A percentile compares a stretch with the other conserved stretches of the same genome.
These are phyloP conservation scores for Phaonia tiefii DNA, from an alignment of 2,888 invertebrate genomes.

Conservation along the genomic window DNA sequence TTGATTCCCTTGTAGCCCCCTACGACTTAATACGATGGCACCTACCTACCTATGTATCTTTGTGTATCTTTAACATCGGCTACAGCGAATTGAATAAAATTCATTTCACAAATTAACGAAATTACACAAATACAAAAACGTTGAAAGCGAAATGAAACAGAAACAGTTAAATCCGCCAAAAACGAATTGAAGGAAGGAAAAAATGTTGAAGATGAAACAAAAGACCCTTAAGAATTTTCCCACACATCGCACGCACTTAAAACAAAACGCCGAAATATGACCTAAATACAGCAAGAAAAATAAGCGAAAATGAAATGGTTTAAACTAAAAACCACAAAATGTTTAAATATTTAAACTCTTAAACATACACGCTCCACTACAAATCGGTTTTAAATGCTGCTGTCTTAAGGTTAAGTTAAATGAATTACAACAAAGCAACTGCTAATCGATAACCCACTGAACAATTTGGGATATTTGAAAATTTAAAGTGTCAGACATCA, in stretches of 20 bases:
- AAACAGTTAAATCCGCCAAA: background rate
- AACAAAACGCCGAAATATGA: constrained; percentile 65
- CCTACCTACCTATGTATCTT: too few species aligned
- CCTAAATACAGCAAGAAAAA: constrained; percentile 32
- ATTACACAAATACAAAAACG: constrained; percentile 23
- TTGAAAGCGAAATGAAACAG: constrained; percentile 1
- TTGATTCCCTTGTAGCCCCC: too few species aligned
- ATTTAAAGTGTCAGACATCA: too few species aligned
- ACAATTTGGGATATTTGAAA: too few species aligned
- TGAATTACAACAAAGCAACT: constrained; percentile 3
- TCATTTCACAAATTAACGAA: constrained; percentile 61
- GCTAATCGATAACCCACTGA: background rate
- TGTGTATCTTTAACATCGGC: background rate
- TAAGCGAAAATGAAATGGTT: constrained; percentile 4
- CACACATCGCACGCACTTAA: constrained; percentile 58
- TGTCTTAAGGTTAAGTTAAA: constrained; percentile 7
- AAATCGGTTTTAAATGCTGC: constrained; percentile 7
- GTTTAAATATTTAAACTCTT: constrained; percentile 21
- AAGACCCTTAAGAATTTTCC: constrained; percentile 61
- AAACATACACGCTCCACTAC: constrained; percentile 7
- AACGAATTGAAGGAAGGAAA: background rate
- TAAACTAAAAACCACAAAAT: constrained; percentile 60
- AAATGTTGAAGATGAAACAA: constrained; percentile 37
- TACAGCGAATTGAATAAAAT: constrained; percentile 54
- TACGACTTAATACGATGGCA: too few species aligned